Evolutionary conservation across 2,797 vertebrate genomes (phyloP).

Genomic region (Percopsis omiscomaycus): DNA sequence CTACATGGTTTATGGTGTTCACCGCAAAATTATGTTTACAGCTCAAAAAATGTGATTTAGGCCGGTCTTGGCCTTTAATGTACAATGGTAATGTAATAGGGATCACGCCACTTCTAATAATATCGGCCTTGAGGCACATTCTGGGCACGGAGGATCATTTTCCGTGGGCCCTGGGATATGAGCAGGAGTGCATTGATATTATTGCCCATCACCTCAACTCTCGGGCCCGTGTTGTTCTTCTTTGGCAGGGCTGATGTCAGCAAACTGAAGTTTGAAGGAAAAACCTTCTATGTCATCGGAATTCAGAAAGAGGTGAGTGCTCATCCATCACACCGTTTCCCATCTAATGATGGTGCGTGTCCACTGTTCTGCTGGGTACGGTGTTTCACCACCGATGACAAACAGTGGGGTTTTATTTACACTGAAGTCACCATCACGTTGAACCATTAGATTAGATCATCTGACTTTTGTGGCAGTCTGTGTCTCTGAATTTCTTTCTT

Average conservation of each 20-base stretch:
- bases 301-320: constrained; percentile 91
- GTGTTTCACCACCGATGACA: constrained; percentile 21
- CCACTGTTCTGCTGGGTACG: constrained; percentile 10
- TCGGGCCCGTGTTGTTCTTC: constrained; percentile 10
- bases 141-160: neutral
- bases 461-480: constrained; percentile 10
- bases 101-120: no score
- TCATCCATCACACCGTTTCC: constrained; percentile 1
- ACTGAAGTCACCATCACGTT: constrained; percentile 17
- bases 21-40: no score
- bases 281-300: constrained; percentile 96
- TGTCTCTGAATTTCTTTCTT: neutral
- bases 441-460: constrained; percentile 16
- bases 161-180: neutral
- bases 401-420: constrained; percentile 13
- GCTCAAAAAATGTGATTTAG: no score
- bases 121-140: neutral
- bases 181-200: neutral
- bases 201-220: neutral
- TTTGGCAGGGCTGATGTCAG: constrained; percentile 90
- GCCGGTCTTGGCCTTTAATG: no score
- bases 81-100: no score
- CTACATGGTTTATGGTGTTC: no score
- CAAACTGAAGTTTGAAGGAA: constrained; percentile 97
- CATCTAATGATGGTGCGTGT: constrained; percentile 13